Conservation (phyloP, 2,113 vertebrate genomes). For the Microtus pennsylvanicus region DNA sequence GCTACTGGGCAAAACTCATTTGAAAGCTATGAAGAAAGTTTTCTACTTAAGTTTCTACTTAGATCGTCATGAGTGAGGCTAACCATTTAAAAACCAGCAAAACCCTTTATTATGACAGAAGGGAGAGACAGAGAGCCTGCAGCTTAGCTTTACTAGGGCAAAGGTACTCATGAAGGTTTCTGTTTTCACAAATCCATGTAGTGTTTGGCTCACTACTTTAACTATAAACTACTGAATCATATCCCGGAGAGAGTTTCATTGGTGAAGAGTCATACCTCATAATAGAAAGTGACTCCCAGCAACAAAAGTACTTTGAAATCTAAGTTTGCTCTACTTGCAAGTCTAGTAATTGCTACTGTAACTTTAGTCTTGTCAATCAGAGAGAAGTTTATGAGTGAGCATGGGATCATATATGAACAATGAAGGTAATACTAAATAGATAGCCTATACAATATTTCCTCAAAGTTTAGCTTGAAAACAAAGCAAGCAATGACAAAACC, state of each 20-base stretch:
- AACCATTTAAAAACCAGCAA: background rate
- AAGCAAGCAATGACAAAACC: background rate
- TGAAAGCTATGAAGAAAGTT: conserved; percentile 80
- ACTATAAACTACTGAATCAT: conserved; percentile 69
- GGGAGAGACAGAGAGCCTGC: background rate
- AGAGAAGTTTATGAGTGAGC: conserved; percentile 18
- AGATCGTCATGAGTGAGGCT: conserved; percentile 24
- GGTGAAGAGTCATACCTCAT: conserved; percentile 39
- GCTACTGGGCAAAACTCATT: conserved; percentile 77
- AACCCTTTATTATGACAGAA: background rate
- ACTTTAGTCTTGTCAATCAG: conserved; percentile 71
- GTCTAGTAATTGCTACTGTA: background rate
- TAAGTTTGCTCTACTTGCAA: conserved; percentile 61
- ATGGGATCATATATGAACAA: background rate
- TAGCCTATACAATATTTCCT: conserved; percentile 32
- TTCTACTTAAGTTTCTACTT: background rate
- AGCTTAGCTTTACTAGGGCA: conserved; percentile 5
- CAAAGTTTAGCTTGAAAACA: background rate
- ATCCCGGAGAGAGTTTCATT: conserved; percentile 53
- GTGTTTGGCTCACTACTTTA: background rate
- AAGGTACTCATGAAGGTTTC: background rate
- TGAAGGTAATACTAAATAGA: background rate
- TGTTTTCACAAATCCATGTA: conserved; percentile 47
- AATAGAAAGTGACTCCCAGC: conserved; percentile 62
- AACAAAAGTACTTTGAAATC: conserved; percentile 57